Evolutionary conservation across 2,113 vertebrate species (phyloP), one percentile per base, ranked within the genome.

Genomic region (Hyla sarda): DNA sequence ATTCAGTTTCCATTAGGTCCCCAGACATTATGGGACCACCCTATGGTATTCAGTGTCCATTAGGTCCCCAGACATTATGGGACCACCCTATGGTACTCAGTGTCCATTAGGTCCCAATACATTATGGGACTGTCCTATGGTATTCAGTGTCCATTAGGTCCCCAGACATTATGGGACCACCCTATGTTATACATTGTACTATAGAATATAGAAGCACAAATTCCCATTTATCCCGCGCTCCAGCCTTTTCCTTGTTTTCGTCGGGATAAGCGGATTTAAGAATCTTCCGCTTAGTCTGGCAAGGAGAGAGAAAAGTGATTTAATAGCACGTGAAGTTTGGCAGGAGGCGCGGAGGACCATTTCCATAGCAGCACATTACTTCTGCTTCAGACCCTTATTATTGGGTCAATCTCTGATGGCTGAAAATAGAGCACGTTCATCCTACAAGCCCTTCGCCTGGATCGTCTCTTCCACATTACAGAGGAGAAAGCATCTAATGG

Each of bases 281-380:
- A 58, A 41, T 74, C 69, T 83, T 83, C 72, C 54, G n/a, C 82
- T 84, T 84, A 60, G 45, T 52, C 82, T 75, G 71, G 34, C 82
- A 75, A 52, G 72, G 82, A 75, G 41, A 75, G 82, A 60, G 71
- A 50, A 23, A 50, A 65, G 58, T 84, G 52, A 76, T 84, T 84
- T 84, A 67, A 84, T 84, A 28, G 52, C 73, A 76, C 41, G 54
- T 77, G 83, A 84, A 77, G 83, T 67, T 84, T 77, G 34, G 56
- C 73, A 77, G 83, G 50, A 14, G 47, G 73, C 72, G 60, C 58
- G 62, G 25, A 60, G 56, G 34, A 76, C 71, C 32, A 84, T 84
- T 77, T 19, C 83, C 83, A 84, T 84, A 77, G 73, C 83, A 84
- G 83, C 73, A 11, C 56, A 84, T 84, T 84, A 84, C 41, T 85